phyloP scores from a whole-genome alignment of 2,113 vertebrate species.

The Holacanthus passer region DNA sequence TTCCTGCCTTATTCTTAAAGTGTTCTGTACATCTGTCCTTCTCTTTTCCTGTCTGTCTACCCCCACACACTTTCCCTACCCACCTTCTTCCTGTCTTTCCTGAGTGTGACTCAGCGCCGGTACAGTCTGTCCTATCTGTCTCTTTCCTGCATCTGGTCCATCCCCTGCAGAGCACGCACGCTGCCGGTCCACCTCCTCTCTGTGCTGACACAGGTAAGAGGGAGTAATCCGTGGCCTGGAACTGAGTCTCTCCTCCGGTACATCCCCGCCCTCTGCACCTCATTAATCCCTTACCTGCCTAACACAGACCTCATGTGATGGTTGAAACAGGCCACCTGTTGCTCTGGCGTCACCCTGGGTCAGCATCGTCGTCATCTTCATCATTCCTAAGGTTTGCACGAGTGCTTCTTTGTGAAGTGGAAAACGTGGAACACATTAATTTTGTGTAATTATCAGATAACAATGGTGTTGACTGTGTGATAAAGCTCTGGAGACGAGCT shows the following conservation, averaged over 20 bases:
- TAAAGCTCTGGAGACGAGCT: constrained; percentile 11
- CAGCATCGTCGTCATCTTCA: neutral
- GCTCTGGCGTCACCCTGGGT: constrained; percentile 40
- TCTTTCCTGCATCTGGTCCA: constrained; percentile 55
- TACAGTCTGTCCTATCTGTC: constrained; percentile 70
- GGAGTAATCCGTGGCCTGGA: constrained; percentile 78
- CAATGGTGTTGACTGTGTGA: neutral
- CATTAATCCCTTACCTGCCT: constrained; percentile 78
- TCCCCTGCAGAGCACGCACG: constrained; percentile 39
- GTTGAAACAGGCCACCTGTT: constrained; percentile 77
- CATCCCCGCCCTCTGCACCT: constrained; percentile 66
- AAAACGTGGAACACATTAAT: neutral
- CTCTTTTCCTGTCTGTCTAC: constrained; percentile 27
- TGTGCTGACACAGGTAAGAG: constrained; percentile 79
- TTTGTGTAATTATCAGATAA: neutral
- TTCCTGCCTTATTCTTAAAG: constrained; percentile 28
- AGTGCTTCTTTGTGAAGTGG: neutral
- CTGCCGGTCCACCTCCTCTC: constrained; percentile 49
- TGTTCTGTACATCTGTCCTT: constrained; percentile 45
- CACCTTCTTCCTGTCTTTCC: constrained; percentile 49
- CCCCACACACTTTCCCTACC: constrained; percentile 40
- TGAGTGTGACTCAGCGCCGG: constrained; percentile 68
- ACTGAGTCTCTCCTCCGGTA: constrained; percentile 58
- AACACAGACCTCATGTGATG: constrained; percentile 68
- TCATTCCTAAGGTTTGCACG: too few species aligned